phyloP scores from a whole-genome alignment of 1,140 invertebrate species.

The Magallana ariakensis region DNA sequence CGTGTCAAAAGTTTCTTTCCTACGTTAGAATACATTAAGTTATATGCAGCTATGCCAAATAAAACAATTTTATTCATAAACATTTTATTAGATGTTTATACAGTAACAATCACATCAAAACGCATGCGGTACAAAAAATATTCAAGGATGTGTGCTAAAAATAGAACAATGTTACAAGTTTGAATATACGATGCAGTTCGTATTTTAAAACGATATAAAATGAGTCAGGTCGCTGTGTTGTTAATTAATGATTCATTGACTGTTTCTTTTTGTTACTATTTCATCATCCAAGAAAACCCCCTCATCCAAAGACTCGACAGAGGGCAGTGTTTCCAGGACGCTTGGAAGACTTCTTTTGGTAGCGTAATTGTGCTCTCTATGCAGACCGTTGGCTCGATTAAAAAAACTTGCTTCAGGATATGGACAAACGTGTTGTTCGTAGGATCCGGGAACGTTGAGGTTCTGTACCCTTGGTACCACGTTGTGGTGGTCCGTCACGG shows the following conservation, averaged over 20 bases:
- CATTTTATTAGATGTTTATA: too few species aligned
- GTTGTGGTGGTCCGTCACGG: neutral
- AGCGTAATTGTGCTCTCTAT: neutral
- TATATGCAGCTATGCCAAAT: too few species aligned
- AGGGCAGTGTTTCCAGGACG: neutral
- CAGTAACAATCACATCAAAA: too few species aligned
- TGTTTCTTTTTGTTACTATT: neutral
- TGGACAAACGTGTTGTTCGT: neutral
- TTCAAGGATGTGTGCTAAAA: too few species aligned
- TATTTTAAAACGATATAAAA: too few species aligned
- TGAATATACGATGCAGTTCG: too few species aligned
- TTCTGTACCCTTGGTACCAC: neutral
- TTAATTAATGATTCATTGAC: neutral
- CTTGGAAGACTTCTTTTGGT: neutral
- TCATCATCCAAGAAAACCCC: neutral
- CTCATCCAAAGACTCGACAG: neutral
- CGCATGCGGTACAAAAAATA: too few species aligned
- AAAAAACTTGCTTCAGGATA: neutral
- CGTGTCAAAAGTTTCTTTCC: too few species aligned
- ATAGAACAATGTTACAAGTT: too few species aligned
- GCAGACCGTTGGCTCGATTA: neutral
- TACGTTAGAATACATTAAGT: too few species aligned
- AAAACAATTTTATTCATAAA: too few species aligned
- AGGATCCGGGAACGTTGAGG: neutral
- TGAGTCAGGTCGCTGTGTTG: too few species aligned